Evolutionary conservation across 1,140 invertebrate species (phyloP).

Genomic region (Calephelis nemesis): DNA sequence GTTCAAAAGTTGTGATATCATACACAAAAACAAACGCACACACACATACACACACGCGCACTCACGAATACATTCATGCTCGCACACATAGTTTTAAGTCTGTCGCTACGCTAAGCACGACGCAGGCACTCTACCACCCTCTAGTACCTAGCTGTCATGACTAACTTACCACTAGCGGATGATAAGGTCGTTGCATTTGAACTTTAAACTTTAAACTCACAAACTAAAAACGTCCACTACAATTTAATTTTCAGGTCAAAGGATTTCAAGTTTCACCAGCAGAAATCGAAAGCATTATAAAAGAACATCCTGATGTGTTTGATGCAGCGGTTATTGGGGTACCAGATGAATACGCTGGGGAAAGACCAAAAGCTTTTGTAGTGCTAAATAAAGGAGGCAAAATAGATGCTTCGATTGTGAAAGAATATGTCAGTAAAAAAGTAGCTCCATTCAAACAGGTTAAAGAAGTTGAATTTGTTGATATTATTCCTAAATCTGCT

Average conservation of each 20-base stretch:
- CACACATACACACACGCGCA: too few species aligned
- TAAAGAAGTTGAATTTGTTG: slow-evolving; percentile 8
- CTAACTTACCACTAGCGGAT: too few species aligned
- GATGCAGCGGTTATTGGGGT: slow-evolving; percentile 93
- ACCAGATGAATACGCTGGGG: slow-evolving; percentile 85
- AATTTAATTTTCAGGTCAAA: slow-evolving; percentile 66
- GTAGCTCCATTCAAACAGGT: slow-evolving; percentile 58
- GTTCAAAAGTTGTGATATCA: too few species aligned
- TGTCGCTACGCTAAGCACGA: too few species aligned
- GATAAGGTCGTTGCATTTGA: too few species aligned
- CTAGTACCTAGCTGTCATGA: too few species aligned
- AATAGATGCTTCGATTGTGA: slow-evolving; percentile 75
- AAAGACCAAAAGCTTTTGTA: slow-evolving; percentile 87
- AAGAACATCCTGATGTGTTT: slow-evolving; percentile 85
- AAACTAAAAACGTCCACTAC: too few species aligned
- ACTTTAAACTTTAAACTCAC: too few species aligned
- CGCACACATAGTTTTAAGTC: too few species aligned
- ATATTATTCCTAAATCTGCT: neutral
- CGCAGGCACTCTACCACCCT: too few species aligned
- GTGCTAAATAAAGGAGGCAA: slow-evolving; percentile 70
- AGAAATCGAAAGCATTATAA: slow-evolving; percentile 89
- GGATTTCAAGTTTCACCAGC: slow-evolving; percentile 91
- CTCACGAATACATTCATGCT: too few species aligned
- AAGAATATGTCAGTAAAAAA: slow-evolving; percentile 80
- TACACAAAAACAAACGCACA: too few species aligned